These are phyloP conservation scores for Taeniopygia guttata DNA, from an alignment of 2,797 vertebrate genomes.

Conservation along the genomic window DNA sequence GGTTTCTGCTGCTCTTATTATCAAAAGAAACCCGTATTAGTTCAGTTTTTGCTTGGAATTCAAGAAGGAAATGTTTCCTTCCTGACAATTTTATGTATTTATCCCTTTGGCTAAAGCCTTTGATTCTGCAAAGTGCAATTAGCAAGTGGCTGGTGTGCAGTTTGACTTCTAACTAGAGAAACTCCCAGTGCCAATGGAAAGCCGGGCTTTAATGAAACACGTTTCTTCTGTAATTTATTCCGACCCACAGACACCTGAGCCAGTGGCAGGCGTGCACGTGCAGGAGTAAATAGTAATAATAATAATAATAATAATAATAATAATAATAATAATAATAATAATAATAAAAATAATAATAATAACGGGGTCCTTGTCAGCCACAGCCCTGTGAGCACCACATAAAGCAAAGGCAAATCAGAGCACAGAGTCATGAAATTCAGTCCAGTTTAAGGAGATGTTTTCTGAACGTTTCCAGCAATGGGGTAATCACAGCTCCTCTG, in stretches of 20 bases:
- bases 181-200: background rate
- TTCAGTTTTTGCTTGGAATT: constrained; percentile 31
- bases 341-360: too few species aligned
- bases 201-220: background rate
- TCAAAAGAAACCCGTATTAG: background rate
- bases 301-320: background rate
- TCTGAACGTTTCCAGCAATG: background rate
- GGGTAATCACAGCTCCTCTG: background rate
- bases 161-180: constrained; percentile 9
- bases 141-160: constrained; percentile 13
- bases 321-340: too few species aligned
- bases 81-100: constrained; percentile 23
- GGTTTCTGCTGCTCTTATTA: constrained; percentile 10
- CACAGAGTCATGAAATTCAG: background rate
- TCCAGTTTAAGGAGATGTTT: rapidly evolving
- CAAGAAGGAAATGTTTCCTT: constrained; percentile 33
- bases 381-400: background rate
- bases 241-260: background rate
- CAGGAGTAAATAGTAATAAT: background rate
- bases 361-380: background rate
- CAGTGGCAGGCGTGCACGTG: background rate
- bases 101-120: constrained; percentile 64
- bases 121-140: constrained; percentile 58
- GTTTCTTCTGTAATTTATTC: background rate
- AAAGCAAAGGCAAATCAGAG: background rate